Conservation (phyloP, 1,140 invertebrate species). For the Aphis gossypii region DNA sequence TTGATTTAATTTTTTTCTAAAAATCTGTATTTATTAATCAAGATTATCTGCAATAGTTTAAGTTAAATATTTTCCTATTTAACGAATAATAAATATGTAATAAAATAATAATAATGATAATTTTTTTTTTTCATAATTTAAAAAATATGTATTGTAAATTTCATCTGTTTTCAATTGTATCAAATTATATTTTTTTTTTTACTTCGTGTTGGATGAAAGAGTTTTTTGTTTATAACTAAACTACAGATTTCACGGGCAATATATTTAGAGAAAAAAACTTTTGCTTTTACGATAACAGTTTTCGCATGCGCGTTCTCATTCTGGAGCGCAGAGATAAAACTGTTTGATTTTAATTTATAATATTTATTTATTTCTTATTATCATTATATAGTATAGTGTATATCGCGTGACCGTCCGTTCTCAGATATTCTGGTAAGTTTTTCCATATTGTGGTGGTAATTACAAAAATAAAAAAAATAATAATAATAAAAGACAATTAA, state of each 20-base stretch:
- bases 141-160: background rate
- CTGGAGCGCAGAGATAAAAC: background rate
- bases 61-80: too few relatives aligned
- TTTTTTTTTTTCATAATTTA: background rate
- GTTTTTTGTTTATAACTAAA: background rate
- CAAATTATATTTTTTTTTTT: background rate
- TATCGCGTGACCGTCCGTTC: background rate
- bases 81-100: too few relatives aligned
- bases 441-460: background rate
- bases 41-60: too few relatives aligned
- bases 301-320: background rate
- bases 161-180: background rate
- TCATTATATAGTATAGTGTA: background rate
- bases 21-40: too few relatives aligned
- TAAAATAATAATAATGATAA: too few relatives aligned
- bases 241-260: background rate
- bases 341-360: slow-evolving; percentile 18
- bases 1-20: too few relatives aligned
- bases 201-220: too few relatives aligned
- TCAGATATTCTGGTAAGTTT: background rate
- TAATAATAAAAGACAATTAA: background rate
- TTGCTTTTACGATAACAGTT: background rate
- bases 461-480: background rate
- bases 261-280: background rate
- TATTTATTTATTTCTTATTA: background rate